Base-by-base conservation (phyloP, 2,113 vertebrate genomes). In the Psittacula cyanocephala region DNA sequence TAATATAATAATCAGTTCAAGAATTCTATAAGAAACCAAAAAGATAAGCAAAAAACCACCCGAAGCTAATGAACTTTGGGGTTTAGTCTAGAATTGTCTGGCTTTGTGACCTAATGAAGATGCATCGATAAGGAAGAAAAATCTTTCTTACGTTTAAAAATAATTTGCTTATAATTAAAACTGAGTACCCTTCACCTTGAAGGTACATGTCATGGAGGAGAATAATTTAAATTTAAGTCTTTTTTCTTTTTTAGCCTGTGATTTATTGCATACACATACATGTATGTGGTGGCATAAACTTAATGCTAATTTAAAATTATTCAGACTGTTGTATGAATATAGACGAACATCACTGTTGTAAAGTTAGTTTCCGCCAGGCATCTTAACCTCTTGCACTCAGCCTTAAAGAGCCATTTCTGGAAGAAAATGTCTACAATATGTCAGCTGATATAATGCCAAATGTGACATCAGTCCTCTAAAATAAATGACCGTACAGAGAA, bases 341-440 rank as follows among this genome's bases (percentile, higher is more conserved):
- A 97, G 74, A 91, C 95, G 55, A 97, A 50, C 49, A 92, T 82
- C 75, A 57, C 84, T 93, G 79, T 96, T 4, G 5, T 95, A 76
- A 96, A 95, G 80, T 95, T 98, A 92, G 96, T 95, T 90, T 97
- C 93, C 24, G 11, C 97, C 97, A 98, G 97, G 82, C 96, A 96
- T 96, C 95, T 98, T 98, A 98, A 98, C 98, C 98, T 98, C 97
- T 98, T 98, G 98, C 97, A 97, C 98, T 97, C 96, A 93, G 94
- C 90, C 95, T 97, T 98, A 98, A 98, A 97, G 67, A 95, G 92
- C 95, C 93, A 93, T 98, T 98, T 98, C 97, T 97, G 81, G 96
- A 95, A 92, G 96, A 98, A 98, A 98, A 98, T 97, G 96, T 98
- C 97, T 96, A 98, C 95, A 97, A 96, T 98, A 98, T 98, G 98